Evolutionary conservation across 2,113 vertebrate genomes (phyloP).

Genomic region (Shinisaurus crocodilurus): DNA sequence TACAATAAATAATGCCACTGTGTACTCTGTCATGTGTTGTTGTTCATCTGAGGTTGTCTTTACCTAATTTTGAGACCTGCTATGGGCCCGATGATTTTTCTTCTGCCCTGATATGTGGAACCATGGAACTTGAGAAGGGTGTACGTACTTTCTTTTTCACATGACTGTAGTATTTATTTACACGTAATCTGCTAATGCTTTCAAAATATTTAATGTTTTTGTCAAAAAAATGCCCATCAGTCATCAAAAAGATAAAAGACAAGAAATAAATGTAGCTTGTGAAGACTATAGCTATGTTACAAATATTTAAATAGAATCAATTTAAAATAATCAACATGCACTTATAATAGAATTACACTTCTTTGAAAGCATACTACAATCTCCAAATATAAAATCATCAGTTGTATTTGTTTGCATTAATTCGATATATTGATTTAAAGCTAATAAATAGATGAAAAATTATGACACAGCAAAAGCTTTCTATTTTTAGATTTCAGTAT

Average conservation of each 20-base stretch:
- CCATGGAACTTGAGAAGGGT: too few relatives aligned
- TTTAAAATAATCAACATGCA: not conserved
- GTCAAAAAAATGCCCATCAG: not conserved
- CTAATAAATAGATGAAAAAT: slow-evolving; percentile 22
- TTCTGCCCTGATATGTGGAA: too few relatives aligned
- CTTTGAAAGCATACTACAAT: slow-evolving; percentile 3
- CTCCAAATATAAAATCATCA: not conserved
- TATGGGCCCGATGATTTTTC: too few relatives aligned
- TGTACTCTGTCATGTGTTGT: too few relatives aligned
- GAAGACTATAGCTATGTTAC: not conserved
- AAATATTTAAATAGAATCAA: slow-evolving; percentile 15
- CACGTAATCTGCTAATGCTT: not conserved
- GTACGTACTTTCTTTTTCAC: too few relatives aligned
- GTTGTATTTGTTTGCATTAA: slow-evolving; percentile 8
- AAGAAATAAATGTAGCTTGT: not conserved
- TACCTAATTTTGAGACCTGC: too few relatives aligned
- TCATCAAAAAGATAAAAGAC: not conserved
- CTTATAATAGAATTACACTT: slow-evolving; percentile 18
- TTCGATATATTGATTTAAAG: slow-evolving; percentile 1
- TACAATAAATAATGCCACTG: too few relatives aligned
- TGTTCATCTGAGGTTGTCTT: too few relatives aligned
- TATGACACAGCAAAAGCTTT: not conserved
- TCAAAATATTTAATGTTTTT: not conserved
- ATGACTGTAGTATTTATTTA: not conserved
- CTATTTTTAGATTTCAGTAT: slow-evolving; percentile 29